Base-by-base conservation (phyloP, 2,888 invertebrate genomes). In the Gari tellinella region DNA sequence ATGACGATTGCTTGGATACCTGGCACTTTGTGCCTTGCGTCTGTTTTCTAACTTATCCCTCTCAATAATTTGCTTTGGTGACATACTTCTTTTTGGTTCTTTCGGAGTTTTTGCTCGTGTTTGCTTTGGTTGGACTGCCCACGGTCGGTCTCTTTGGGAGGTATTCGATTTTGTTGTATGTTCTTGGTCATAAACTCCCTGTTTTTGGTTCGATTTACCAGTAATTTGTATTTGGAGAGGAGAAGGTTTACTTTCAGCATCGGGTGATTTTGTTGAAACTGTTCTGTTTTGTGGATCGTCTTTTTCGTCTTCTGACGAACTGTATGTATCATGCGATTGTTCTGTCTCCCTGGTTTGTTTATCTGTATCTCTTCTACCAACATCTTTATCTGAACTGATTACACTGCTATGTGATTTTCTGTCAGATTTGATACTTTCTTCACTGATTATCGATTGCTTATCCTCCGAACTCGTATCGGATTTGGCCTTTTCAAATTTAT, bases 21-120 rank as follows among this genome's bases (percentile, higher is more conserved):
- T 48, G 4, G 68, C 68, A 37, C 68, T 68, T 37, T 58, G 67
- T n/a, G 63, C 57, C 31, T 53, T 60, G 37, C 45, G 73, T 14
- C 43, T 62, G 31, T 55, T 38, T 41, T 57, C 46, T 25, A 53
- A 45, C 10, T 41, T 41, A 40, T 63, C 41, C 37, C 37, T 41
- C 41, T 37, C 57, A 48, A 55, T 43, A 12, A 57, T 43, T 37
- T 49, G 55, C 26, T 45, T 17, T 15, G 63, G 58, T 19, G 66
- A 52, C 46, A 58, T 49, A 25, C 51, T 40, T 14, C 57, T 31
- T n/a, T 57, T 26, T 46, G 45, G 41, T 26, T 31, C 45, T 15
- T 45, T 45, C 25, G 43, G 43, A 17, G 25, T 25, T 46, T 57
- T 57, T 17, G 43, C 17, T 26, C 45, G 45, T 45, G 45, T 15